Evolutionary conservation across 2,797 vertebrate genomes (phyloP).

Genomic region (Melanotaenia parkinsoni): DNA sequence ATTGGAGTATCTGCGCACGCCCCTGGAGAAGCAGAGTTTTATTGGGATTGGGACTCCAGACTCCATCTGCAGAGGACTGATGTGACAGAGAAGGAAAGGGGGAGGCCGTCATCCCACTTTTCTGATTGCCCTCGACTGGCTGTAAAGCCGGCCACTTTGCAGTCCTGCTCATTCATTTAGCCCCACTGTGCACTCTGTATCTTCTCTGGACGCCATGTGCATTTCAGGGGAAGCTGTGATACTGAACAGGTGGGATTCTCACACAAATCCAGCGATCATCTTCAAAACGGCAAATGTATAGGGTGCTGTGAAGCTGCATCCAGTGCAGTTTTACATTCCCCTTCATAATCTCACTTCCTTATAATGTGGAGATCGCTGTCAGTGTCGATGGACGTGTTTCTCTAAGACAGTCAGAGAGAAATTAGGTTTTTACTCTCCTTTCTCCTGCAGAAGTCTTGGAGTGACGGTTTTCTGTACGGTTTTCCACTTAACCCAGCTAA

Average conservation of each 20-base stretch:
- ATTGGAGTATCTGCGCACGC: not conserved
- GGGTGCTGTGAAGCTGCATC: conserved; percentile 15
- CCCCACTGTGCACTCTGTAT: conserved; percentile 30
- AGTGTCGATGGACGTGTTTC: conserved; percentile 18
- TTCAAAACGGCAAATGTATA: conserved; percentile 53
- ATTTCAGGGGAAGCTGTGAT: conserved; percentile 43
- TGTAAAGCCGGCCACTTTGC: conserved; percentile 10
- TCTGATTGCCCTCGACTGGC: conserved; percentile 38
- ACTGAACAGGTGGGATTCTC: conserved; percentile 23
- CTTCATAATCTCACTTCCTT: conserved; percentile 20
- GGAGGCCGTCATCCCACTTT: conserved; percentile 42
- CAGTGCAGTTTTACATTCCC: conserved; percentile 26
- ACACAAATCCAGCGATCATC: conserved; percentile 42
- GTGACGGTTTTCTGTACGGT: conserved; percentile 19
- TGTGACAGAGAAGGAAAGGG: conserved; percentile 16
- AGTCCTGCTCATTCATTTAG: conserved; percentile 28
- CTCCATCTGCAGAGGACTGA: conserved; percentile 42
- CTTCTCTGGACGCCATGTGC: conserved; percentile 35
- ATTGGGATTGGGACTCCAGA: conserved; percentile 21
- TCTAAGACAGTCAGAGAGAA: conserved; percentile 11
- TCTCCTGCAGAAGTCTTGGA: conserved; percentile 1
- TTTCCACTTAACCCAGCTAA: conserved; percentile 36
- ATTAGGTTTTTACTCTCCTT: conserved; percentile 2
- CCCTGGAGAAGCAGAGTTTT: conserved; percentile 19
- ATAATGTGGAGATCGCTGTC: conserved; percentile 26